These are phyloP conservation scores for Mycteria americana DNA, from an alignment of 2,797 vertebrate genomes.

Conservation along the genomic window DNA sequence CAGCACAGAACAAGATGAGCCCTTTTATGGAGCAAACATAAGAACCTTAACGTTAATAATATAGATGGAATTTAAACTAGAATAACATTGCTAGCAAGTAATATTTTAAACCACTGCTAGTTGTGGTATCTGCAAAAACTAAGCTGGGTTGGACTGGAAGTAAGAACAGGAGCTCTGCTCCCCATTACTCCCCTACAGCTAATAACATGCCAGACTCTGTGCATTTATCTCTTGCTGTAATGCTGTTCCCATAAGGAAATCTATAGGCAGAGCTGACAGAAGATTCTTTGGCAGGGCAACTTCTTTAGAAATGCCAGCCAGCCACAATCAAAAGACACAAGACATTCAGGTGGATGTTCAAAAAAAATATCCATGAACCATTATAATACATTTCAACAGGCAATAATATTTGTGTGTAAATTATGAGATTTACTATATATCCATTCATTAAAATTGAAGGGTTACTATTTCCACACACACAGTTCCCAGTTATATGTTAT, in stretches of 20 bases:
- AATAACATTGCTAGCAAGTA: neutral
- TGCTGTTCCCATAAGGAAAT: neutral
- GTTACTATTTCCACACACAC: neutral
- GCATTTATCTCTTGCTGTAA: neutral
- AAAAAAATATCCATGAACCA: neutral
- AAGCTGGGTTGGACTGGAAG: neutral
- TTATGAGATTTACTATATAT: neutral
- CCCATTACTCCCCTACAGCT: neutral
- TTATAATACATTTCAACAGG: neutral
- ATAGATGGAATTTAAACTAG: neutral
- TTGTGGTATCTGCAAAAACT: neutral
- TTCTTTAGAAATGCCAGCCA: neutral
- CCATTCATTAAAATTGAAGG: neutral
- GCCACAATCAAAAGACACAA: neutral
- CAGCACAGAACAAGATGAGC: neutral
- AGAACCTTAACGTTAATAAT: neutral
- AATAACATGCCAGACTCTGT: neutral
- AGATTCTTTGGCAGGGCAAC: neutral
- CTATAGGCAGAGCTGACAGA: neutral
- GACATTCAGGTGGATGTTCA: neutral
- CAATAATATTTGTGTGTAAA: neutral
- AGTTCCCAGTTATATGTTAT: neutral
- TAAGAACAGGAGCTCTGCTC: neutral
- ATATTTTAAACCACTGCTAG: neutral
- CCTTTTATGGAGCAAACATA: neutral